Evolutionary conservation across 2,888 invertebrate species (phyloP), one percentile per base, ranked within the genome.

Genomic region (Anticlea derivata): DNA sequence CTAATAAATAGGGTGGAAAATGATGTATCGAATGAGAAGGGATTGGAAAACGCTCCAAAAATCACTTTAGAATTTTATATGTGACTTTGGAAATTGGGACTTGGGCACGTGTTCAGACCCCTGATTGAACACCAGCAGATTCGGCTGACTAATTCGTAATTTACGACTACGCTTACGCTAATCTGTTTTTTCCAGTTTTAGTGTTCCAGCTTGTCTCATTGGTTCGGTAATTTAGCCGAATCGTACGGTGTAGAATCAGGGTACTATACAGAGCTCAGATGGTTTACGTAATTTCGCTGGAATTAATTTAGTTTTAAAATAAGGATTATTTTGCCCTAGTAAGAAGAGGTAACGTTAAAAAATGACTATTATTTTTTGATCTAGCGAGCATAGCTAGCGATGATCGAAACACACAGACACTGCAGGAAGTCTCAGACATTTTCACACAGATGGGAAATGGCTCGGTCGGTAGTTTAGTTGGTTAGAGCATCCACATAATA

Each of bases 221-320:
- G 17, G 17, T 17, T 17, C 17, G 17, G 31, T 17, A n/a, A n/a
- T n/a, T n/a, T 7, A 31, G 33, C 23, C 26, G 31, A 13, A 38
- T 38, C 38, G 17, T 26, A 13, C 0, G 24, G 11, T 17, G 5
- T 17, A 4, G 17, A 10, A 38, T 38, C 26, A 26, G 37, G 17
- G 10, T 11, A 7, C 27, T 23, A 35, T 26, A 20, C 13, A 7
- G 7, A 38, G 29, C 30, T 46, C 49, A 56, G 56, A 52, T 38
- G 39, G 33, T 40, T 48, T 56, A 50, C 50, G 52, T 35, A 52
- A 56, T 29, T 27, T 47, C 24, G 30, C 38, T 35, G 12, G 22
- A 44, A 26, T 33, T 31, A 33, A 13, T 22, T 29, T 38, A 31
- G 10, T 38, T 38, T 22, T 20, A 10, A 11, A 27, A 44, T 35